phyloP scores from a whole-genome alignment of 2,113 vertebrate genomes.

The Menidia beryllina region DNA sequence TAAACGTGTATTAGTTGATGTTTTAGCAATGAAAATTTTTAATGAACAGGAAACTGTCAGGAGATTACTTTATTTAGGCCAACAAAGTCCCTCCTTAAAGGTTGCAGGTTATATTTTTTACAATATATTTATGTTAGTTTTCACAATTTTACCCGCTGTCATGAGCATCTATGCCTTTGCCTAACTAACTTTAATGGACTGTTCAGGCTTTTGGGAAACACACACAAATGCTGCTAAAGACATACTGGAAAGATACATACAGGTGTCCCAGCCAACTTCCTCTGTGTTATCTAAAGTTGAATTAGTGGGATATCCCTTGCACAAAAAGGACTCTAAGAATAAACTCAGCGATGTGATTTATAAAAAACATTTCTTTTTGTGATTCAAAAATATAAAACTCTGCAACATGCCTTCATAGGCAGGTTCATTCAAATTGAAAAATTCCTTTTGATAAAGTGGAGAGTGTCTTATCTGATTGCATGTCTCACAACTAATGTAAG shows the following conservation, averaged over 20 bases:
- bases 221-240: no score
- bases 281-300: background rate
- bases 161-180: no score
- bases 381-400: background rate
- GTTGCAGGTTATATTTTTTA: background rate
- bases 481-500: slow-evolving; percentile 37
- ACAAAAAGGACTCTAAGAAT: slow-evolving; percentile 8
- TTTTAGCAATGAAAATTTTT: background rate
- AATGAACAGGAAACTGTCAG: background rate
- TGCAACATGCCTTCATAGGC: background rate
- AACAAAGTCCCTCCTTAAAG: background rate
- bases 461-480: slow-evolving; percentile 25
- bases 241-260: no score
- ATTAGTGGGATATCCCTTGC: background rate
- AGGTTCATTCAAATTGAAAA: background rate
- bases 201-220: no score
- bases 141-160: no score
- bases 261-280: background rate
- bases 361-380: background rate
- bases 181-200: no score
- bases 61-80: background rate
- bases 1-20: no score
- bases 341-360: slow-evolving; percentile 3
- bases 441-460: slow-evolving; percentile 6
- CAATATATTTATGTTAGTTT: background rate